Base-by-base conservation (phyloP, 2,888 invertebrate genomes). In the Galerucella calmariensis region DNA sequence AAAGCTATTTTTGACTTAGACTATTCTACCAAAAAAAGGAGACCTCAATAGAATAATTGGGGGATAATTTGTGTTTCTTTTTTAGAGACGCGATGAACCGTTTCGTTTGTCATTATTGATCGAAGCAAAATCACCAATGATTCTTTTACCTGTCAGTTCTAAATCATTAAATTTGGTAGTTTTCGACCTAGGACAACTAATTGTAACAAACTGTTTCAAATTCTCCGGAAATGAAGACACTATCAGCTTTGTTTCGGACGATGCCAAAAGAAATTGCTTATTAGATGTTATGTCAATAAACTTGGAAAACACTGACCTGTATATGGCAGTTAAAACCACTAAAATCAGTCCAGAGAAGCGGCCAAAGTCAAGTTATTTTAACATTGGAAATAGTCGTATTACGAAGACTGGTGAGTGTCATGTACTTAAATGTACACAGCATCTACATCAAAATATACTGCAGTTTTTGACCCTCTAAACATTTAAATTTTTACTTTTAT, bases 131-230 rank as follows among this genome's bases (percentile, higher is more conserved):
- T 91, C 96, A 14, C 97, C 97, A 0, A 93, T 96, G 2, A 94
- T 98, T 79, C 88, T 97, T 69, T 88, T 98, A 77, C 98, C 98
- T 0, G 94, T 96, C 77, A 94, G 94, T 84, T 94, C 95, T 41
- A 91, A 92, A 78, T 93, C 94, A 41, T 92, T 93, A 48, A 91
- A 93, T 80, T 90, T 96, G 73, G 90, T 98, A 46, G 92, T 96
- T 14, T 92, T 94, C 1, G 94, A 97, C 85, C 90, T 98, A 51
- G 94, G 94, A 2, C 92, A 92, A 80, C 90, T 98, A 46, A 91
- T 92, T 0, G 90, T 97, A 12, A 91, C 91, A 81, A 98, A 97
- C 87, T 89, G 89, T 76, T 97, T 97, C 87, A 89, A 90, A 78
- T 88, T 86, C 77, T 92, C 93, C 2, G 91, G 90, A 2, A 90